These are phyloP conservation scores for Pomacea canaliculata DNA, from an alignment of 2,888 invertebrate species.

Conservation along the genomic window DNA sequence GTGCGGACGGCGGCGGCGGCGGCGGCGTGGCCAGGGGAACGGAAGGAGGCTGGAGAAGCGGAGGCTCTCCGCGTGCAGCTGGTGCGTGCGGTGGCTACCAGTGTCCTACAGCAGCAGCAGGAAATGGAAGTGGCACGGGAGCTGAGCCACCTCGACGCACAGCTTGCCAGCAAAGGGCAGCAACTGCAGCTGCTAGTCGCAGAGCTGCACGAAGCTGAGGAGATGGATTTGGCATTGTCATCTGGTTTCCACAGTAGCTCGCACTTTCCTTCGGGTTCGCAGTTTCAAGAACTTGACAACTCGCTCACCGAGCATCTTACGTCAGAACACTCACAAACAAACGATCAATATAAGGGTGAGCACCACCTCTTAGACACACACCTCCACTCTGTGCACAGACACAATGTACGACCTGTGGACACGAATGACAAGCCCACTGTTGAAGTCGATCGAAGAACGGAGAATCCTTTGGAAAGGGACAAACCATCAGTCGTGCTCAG, in stretches of 20 bases:
- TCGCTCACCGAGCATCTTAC: background rate
- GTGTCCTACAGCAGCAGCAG: slow-evolving; percentile 56
- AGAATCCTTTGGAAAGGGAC: too few species aligned
- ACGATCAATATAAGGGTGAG: too few species aligned
- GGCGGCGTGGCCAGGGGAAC: slow-evolving; percentile 4
- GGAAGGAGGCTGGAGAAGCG: slow-evolving; percentile 36
- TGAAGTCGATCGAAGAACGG: too few species aligned
- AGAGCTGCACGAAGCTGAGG: background rate
- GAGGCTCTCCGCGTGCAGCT: slow-evolving; percentile 47
- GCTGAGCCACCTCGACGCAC: slow-evolving; percentile 47
- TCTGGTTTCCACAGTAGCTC: background rate
- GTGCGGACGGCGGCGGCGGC: background rate
- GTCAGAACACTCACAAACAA: too few species aligned
- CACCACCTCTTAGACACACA: too few species aligned
- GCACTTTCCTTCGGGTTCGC: background rate
- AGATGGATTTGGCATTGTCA: too few species aligned
- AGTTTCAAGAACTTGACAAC: background rate
- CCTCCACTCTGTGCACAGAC: background rate
- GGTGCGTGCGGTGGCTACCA: slow-evolving; percentile 51
- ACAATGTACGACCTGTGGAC: background rate
- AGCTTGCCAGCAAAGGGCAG: slow-evolving; percentile 36
- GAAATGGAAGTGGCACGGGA: slow-evolving; percentile 49
- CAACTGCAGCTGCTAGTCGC: background rate
- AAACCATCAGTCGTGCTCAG: too few species aligned
- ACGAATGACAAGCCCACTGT: too few species aligned